A percentile compares a stretch with the other conserved stretches of the same genome.
Conservation (phyloP, 2,888 invertebrate genomes). For the Sepiola atlantica region DNA sequence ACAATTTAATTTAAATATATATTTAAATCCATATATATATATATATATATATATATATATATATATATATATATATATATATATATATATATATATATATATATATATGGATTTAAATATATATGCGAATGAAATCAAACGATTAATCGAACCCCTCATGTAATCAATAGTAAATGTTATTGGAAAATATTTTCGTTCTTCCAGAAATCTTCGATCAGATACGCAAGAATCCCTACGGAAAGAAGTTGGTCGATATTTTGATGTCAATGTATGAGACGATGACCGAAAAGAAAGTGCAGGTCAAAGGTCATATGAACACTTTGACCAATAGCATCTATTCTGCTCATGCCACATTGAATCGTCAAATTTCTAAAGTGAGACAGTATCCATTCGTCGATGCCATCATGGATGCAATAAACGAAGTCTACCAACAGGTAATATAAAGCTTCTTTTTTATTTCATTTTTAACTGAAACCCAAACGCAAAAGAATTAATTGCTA, state of each 20-base stretch:
- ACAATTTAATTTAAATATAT: too few species aligned
- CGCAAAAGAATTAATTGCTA: not conserved
- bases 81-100: too few species aligned
- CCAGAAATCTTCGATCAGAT: not conserved
- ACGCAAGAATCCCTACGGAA: not conserved
- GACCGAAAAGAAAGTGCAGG: not conserved
- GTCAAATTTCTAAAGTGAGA: too few species aligned
- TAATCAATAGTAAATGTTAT: too few species aligned
- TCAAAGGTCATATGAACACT: not conserved
- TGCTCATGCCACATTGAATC: not conserved
- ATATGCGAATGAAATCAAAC: too few species aligned
- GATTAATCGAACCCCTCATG: too few species aligned
- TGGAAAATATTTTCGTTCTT: too few species aligned
- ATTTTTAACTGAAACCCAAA: not conserved
- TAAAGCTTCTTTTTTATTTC: not conserved
- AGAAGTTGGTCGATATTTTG: not conserved
- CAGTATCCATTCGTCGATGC: not conserved
- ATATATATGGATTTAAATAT: too few species aligned
- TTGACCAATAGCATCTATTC: conserved; percentile 32
- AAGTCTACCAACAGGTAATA: conserved; percentile 62
- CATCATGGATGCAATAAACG: conserved; percentile 51
- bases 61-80: too few species aligned
- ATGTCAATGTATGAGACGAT: not conserved
- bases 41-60: too few species aligned
- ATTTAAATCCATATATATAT: too few species aligned